Conservation (phyloP, 2,797 vertebrate genomes). For the Tympanoctomys barrerae region DNA sequence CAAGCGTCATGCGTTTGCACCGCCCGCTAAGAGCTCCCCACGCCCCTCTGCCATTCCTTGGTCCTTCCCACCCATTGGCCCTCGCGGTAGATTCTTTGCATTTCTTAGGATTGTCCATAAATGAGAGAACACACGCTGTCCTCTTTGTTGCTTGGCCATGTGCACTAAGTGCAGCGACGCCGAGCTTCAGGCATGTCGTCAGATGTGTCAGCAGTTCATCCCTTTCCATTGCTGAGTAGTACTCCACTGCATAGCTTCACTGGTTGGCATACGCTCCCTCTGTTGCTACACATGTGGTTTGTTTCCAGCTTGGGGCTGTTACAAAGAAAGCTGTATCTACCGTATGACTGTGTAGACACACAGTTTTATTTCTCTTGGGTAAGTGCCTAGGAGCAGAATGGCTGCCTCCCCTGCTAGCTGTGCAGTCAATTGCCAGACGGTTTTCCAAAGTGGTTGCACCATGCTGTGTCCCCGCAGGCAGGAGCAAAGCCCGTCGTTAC, state of each 20-base stretch:
- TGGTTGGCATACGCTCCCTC: no score
- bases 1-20: not conserved
- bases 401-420: not conserved
- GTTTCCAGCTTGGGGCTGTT: not conserved
- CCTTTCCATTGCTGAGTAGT: not conserved
- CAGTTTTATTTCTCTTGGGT: not conserved
- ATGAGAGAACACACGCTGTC: not conserved
- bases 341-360: not conserved
- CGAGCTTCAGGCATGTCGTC: not conserved
- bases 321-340: not conserved
- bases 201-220: rapidly evolving
- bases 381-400: not conserved
- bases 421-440: rapidly evolving
- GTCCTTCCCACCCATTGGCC: not conserved
- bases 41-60: not conserved
- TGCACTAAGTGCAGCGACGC: no score
- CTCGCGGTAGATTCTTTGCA: not conserved
- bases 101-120: not conserved
- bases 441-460: not conserved
- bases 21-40: not conserved
- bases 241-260: rapidly evolving
- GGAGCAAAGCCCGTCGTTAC: rapidly evolving
- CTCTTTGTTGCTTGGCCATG: not conserved
- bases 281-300: not conserved
- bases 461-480: rapidly evolving